Conservation (phyloP, 2,888 invertebrate genomes). For the Troides oblongomaculatus region DNA sequence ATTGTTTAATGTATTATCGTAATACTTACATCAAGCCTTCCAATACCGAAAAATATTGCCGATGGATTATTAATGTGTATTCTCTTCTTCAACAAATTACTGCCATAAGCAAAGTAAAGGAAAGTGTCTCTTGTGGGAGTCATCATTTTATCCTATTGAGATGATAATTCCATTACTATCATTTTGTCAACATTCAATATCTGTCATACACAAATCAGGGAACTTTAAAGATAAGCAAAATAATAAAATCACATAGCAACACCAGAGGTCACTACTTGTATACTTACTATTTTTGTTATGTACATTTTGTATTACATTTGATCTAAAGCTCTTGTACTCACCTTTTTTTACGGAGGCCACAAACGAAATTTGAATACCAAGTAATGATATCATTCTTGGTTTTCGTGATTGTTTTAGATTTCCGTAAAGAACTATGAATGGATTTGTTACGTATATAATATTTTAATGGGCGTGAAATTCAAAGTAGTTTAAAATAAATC, state of each 20-base stretch:
- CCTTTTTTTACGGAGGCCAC: too few species aligned
- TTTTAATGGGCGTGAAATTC: too few species aligned
- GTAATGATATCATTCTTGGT: too few species aligned
- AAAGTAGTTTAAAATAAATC: too few species aligned
- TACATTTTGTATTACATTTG: too few species aligned
- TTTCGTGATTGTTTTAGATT: too few species aligned
- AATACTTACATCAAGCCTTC: slow-evolving; percentile 81
- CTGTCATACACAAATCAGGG: background rate
- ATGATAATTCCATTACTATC: background rate
- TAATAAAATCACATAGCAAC: background rate
- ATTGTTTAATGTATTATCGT: background rate
- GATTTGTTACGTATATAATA: too few species aligned
- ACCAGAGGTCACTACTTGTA: background rate
- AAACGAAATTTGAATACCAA: too few species aligned
- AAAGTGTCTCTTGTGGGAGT: slow-evolving; percentile 69
- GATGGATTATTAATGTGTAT: slow-evolving; percentile 90
- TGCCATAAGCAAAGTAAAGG: slow-evolving; percentile 94
- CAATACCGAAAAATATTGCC: slow-evolving; percentile 84
- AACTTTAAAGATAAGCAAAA: background rate
- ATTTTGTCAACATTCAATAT: background rate
- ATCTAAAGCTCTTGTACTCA: too few species aligned
- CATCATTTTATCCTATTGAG: slow-evolving; percentile 33
- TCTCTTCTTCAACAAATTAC: slow-evolving; percentile 89
- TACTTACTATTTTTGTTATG: too few species aligned
- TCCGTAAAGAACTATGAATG: too few species aligned